These are phyloP conservation scores for Sylvietta virens DNA, from an alignment of 2,113 vertebrate species.

Conservation along the genomic window DNA sequence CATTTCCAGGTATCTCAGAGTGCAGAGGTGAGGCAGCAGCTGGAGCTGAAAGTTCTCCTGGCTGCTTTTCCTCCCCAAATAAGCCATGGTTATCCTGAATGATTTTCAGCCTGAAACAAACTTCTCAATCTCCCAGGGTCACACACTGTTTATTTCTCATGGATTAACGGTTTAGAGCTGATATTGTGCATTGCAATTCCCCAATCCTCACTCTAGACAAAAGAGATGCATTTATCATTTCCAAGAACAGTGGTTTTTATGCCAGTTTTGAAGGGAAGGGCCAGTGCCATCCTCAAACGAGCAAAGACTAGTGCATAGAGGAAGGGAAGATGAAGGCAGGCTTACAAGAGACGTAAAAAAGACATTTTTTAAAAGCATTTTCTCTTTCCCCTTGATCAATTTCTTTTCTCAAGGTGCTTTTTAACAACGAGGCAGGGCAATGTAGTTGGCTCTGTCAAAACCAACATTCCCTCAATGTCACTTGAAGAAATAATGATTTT, in stretches of 20 bases:
- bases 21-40: neutral
- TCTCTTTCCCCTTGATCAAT: neutral
- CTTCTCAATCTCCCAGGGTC: neutral
- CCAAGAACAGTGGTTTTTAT: neutral
- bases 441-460: neutral
- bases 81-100: neutral
- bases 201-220: neutral
- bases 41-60: neutral
- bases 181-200: neutral
- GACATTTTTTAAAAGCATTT: neutral
- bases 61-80: neutral
- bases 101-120: neutral
- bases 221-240: neutral
- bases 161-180: neutral
- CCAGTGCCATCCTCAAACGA: neutral
- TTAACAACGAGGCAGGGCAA: neutral
- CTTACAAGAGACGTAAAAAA: neutral
- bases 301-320: neutral
- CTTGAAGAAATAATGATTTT: slow-evolving; percentile 33
- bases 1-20: neutral
- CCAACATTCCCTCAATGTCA: neutral
- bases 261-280: neutral
- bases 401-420: slow-evolving; percentile 27
- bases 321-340: neutral
- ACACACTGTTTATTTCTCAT: neutral